Base-by-base conservation (phyloP, 53 echinoderm and acorn worm genomes). In the Holothuria leucospilota region DNA sequence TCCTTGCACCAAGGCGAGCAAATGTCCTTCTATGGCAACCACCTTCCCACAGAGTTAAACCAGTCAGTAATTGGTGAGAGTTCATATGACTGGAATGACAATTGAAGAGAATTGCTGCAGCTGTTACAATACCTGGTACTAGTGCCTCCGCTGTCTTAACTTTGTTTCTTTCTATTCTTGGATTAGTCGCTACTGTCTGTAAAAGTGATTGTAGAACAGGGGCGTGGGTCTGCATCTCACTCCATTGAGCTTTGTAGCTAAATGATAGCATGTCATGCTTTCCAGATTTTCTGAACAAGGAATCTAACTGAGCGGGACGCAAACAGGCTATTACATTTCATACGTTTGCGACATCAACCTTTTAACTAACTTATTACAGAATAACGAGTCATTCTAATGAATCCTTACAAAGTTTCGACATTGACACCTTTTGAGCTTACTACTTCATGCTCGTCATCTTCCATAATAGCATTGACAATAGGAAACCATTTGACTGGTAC, bases 41-140 rank as follows among this genome's bases (percentile, higher is more conserved):
- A 25, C 87, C 87, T 28, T 91, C 78, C 56, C 64, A 30, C 68
- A 91, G 18, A 56, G 85, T 87, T 10, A 91, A 59, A 23, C 82
- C 84, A 52, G 77, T 87, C 20, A 91, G 13, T 20, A 84, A 74
- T 78, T 91, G 87, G 39, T 84, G 87, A 14, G 56, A 51, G 40
- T 91, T 91, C 91, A 91, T 91, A n/a, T 84, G 29, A 60, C 66
- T 66, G 21, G 51, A 81, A 12, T 79, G 59, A 63, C 87, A 84
- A 60, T 91, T 91, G 23, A 91, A 77, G 10, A 87, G 78, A 21
- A 91, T 58, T 63, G 83, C 78, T 12, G 91, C 91, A n/a, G 88
- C 88, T 25, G 85, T 79, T 8, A 85, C 15, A 0, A 91, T 60
- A 1, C 64, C 66, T 60, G 85, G 91, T 11, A 39, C 51, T 2